Evolutionary conservation across 2,797 vertebrate species (phyloP).

Genomic region (Odontamblyopus rebecca): DNA sequence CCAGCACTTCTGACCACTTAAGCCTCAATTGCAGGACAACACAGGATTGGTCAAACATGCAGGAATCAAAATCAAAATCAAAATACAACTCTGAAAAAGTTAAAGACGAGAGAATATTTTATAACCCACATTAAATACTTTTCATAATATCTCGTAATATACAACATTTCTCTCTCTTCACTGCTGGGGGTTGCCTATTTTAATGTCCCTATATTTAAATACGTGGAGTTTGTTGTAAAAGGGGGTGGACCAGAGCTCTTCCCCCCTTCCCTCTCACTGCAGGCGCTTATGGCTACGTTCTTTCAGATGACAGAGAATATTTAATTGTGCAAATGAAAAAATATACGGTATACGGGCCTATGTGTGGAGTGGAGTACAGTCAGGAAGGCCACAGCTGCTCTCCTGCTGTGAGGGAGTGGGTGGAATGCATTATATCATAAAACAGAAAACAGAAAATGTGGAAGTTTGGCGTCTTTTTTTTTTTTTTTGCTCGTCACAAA

Average conservation of each 20-base stretch:
- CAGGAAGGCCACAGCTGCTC: constrained; percentile 44
- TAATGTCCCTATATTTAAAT: constrained; percentile 70
- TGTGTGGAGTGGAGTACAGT: background rate
- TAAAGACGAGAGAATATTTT: too few relatives aligned
- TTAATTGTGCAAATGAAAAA: constrained; percentile 67
- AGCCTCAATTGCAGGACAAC: too few relatives aligned
- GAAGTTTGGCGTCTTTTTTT: background rate
- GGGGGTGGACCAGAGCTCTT: constrained; percentile 22
- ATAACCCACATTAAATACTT: too few relatives aligned
- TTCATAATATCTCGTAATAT: too few relatives aligned
- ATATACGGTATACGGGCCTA: constrained; percentile 21
- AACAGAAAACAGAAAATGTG: constrained; percentile 41
- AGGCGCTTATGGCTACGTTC: constrained; percentile 65
- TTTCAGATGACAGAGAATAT: constrained; percentile 73
- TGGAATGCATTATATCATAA: constrained; percentile 46
- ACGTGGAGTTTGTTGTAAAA: constrained; percentile 70
- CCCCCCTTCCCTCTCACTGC: constrained; percentile 44
- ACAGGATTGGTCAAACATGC: too few relatives aligned
- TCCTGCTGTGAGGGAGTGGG: constrained; percentile 46
- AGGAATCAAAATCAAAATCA: too few relatives aligned
- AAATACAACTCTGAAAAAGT: too few relatives aligned
- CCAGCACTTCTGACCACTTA: too few relatives aligned
- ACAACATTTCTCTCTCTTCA: constrained; percentile 28
- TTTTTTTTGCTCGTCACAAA: too few relatives aligned
- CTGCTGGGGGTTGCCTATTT: constrained; percentile 49